Evolutionary conservation across 2,888 invertebrate genomes (phyloP).

Genomic region (Cremastobaeus sp.): DNA sequence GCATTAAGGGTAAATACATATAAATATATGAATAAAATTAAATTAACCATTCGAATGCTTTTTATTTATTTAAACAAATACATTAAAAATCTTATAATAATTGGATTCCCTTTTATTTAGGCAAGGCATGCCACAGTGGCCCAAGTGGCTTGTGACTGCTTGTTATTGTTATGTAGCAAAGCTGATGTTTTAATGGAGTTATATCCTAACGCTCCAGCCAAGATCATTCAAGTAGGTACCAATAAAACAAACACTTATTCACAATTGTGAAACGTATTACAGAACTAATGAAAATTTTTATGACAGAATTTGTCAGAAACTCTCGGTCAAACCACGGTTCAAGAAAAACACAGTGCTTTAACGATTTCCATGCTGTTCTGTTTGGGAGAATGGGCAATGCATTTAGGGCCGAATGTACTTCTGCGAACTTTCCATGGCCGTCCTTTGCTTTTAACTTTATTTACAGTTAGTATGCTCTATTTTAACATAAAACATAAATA

Average conservation of each 20-base stretch:
- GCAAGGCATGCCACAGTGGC: conserved; percentile 82
- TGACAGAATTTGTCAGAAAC: conserved; percentile 79
- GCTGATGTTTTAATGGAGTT: conserved; percentile 84
- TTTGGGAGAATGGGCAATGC: conserved; percentile 96
- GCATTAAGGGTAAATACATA: conserved; percentile 83
- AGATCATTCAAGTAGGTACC: conserved; percentile 81
- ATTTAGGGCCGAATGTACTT: conserved; percentile 84
- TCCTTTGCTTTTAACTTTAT: conserved; percentile 83
- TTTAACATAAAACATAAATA: not conserved
- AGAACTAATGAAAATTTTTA: conserved; percentile 9
- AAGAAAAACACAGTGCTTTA: conserved; percentile 80
- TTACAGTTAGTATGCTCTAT: conserved; percentile 81
- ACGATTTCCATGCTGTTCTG: conserved; percentile 91
- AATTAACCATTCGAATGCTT: no score
- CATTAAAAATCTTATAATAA: no score
- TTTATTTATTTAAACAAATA: no score
- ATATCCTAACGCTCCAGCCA: conserved; percentile 86
- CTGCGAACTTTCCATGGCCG: conserved; percentile 81
- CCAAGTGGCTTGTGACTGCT: conserved; percentile 90
- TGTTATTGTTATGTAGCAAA: conserved; percentile 89
- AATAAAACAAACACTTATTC: not conserved
- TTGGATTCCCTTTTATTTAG: conserved; percentile 67
- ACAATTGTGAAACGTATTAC: not conserved
- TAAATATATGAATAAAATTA: no score
- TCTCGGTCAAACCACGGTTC: conserved; percentile 79